Evolutionary conservation across 2,113 vertebrate genomes (phyloP), one percentile per base, ranked within the genome.

Genomic region (Okapia johnstoni): DNA sequence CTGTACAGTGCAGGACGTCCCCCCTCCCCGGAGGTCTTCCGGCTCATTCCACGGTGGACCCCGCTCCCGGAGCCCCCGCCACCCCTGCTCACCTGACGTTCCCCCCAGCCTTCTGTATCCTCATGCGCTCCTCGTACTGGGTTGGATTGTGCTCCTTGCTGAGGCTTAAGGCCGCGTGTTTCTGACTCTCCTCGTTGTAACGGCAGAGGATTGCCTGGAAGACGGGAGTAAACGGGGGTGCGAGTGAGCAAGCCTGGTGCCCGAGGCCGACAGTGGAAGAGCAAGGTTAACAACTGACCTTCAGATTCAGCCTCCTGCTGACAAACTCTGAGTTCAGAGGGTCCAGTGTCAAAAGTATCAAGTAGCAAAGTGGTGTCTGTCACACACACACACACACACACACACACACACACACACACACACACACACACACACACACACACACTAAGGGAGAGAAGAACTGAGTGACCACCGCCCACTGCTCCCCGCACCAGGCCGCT

Each of bases 111-210:
- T 99, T 99, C 98, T 99, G 99, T 98, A 99, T 99, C 96, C 99
- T 98, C 99, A 99, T 99, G 0, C 99, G 98, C 91, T 99, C 99
- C 93, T 99, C 99, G 0, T 99, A 99, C 57, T 99, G 99, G 36
- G 99, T 99, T 21, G 99, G 99, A 94, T 99, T 99, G 97, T 99
- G 99, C 97, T 99, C 99, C 95, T 99, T 99, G 94, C 99, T 99
- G 96, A 99, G 99, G 93, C 99, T 99, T 96, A 99, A 98, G 96
- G 99, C 99, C 21, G 99, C 85, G 0, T 99, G 95, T 54, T 98
- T 99, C 83, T 98, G 98, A 26, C 97, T 99, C 25, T 99, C 99
- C 15, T 99, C 99, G 1, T 98, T 99, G 48, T 99, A 98, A 46
- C 99, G 99, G 98, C 99, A 99, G 91, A 99, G 96, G 97, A 99